Evolutionary conservation across 2,797 vertebrate genomes (phyloP).

Genomic region (Ceyx erithaca): DNA sequence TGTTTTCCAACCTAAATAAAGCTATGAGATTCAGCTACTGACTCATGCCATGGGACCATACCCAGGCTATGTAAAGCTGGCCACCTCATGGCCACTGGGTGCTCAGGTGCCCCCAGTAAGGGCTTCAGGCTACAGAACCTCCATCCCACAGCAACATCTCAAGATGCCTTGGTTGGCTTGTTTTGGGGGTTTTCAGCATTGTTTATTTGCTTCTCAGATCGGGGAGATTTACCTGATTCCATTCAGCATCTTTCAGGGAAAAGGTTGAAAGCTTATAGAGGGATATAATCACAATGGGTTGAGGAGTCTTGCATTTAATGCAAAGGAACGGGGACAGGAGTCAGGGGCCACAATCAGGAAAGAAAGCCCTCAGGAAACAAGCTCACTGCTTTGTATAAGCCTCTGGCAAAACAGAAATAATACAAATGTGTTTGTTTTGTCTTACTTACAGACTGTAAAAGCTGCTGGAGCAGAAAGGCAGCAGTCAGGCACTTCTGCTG

Average conservation of each 20-base stretch:
- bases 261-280: not conserved
- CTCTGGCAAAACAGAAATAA: not conserved
- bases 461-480: not conserved
- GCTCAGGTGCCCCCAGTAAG: not conserved
- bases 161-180: not conserved
- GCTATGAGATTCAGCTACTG: not conserved
- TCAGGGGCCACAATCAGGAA: not conserved
- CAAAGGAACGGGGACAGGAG: not conserved
- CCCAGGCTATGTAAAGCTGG: not conserved
- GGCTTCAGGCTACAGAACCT: not conserved
- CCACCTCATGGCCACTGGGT: too few relatives aligned
- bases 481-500: not conserved
- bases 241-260: not conserved
- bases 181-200: not conserved
- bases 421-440: not conserved
- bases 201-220: not conserved
- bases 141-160: rapidly evolving
- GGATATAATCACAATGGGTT: not conserved
- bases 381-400: not conserved
- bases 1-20: not conserved
- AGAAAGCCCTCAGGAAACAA: not conserved
- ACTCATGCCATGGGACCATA: not conserved
- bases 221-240: not conserved
- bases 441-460: not conserved
- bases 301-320: not conserved